Evolutionary conservation across 2,797 vertebrate species (phyloP), one percentile per base, ranked within the genome.

Genomic region (Malacoraja senta): DNA sequence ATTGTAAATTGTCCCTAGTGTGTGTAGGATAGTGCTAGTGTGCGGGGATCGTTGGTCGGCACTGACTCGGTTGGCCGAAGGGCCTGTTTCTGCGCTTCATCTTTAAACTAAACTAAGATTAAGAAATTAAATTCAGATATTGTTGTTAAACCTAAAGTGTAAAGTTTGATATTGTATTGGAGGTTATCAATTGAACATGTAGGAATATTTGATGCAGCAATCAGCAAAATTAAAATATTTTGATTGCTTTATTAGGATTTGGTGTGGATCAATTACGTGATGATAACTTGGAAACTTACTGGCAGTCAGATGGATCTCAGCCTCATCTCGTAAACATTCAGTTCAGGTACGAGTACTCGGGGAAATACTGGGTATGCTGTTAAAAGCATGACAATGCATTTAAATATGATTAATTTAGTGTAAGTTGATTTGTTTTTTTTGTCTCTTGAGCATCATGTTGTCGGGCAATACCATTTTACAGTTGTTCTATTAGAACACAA

Each of bases 321-420:
- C 99, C 99, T 93, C 99, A 99, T 95, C 95, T 99, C 93, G 99
- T 99, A 94, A 99, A 99, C 96, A 99, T 99, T 80, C 98, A 99
- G 94, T 99, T 99, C 97, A 97, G 99, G 98, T 99, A 96, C 93
- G 93, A 83, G 93, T 74, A 6, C 74, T 74, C 26, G 19, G 63
- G 17, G 6, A 63, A 35, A 68, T 68, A 19, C 8, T 74, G 44
- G 24, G 8, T 74, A 4, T 21, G 38, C 72, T 92, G 35, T 44
- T 53, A 53, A 76, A 74, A 53, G 2, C 44, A 53, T 74, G 7
- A 53, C 6, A 9, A 74, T 74, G 44, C 12, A 72, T 72, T 71
- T 91, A 83, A 58, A 83, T 83, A 2, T 44, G 24, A 12, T 92
- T 8, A 0, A 9, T 71, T 92, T 92, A 53, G 90, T 7, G 21